phyloP scores from a whole-genome alignment of 2,797 vertebrate species.

The Microchirus variegatus region DNA sequence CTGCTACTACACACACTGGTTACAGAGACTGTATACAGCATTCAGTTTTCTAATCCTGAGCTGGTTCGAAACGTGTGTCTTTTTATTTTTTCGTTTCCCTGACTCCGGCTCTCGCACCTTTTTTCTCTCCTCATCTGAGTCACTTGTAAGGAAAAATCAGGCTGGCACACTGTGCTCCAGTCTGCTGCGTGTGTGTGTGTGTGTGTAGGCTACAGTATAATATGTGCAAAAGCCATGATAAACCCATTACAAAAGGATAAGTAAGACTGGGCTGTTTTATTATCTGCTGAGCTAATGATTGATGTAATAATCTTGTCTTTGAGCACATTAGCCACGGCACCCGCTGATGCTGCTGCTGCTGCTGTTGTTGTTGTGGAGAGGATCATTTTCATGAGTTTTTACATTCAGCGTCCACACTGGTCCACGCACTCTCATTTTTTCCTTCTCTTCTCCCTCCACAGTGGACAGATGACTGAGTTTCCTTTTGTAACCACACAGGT shows the following conservation, averaged over 20 bases:
- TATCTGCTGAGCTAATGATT: slow-evolving; percentile 51
- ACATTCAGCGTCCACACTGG: not conserved
- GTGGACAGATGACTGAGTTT: slow-evolving; percentile 45
- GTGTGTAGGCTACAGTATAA: not conserved
- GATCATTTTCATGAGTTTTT: slow-evolving; percentile 8
- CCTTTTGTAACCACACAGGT: slow-evolving; percentile 47
- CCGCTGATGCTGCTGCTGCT: too few species aligned
- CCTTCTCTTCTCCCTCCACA: not conserved
- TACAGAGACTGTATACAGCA: not conserved
- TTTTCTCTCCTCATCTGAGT: slow-evolving; percentile 48
- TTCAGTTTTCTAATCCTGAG: slow-evolving; percentile 7
- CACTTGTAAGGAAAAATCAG: slow-evolving; percentile 54
- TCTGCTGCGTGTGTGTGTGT: slow-evolving; percentile 38
- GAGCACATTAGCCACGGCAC: slow-evolving; percentile 27
- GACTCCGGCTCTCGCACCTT: slow-evolving; percentile 48
- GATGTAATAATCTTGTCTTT: slow-evolving; percentile 48
- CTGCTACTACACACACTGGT: slow-evolving; percentile 10
- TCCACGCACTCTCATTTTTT: not conserved
- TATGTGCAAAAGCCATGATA: slow-evolving; percentile 38
- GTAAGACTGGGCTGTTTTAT: slow-evolving; percentile 40
- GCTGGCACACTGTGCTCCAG: slow-evolving; percentile 54
- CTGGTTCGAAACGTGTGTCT: slow-evolving; percentile 3
- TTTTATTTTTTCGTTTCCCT: slow-evolving; percentile 35
- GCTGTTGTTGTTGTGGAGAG: slow-evolving; percentile 14
- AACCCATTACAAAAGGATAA: slow-evolving; percentile 33